Base-by-base conservation (phyloP, 2,113 vertebrate genomes). In the Neolamprologus sp. region DNA sequence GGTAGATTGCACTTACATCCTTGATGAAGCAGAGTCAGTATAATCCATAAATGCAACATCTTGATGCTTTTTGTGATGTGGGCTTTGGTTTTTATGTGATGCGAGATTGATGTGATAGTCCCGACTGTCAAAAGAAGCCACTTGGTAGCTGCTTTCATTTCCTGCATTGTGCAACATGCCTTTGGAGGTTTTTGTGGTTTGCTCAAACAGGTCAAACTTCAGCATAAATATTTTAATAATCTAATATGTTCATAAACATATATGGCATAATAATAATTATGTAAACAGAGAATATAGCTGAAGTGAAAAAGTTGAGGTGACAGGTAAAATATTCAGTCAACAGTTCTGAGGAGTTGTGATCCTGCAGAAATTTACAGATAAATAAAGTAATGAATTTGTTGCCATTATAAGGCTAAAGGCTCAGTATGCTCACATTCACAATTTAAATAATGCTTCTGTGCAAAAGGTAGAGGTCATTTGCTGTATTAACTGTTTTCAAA, bases 391-490 rank as follows among this genome's bases (percentile, higher is more conserved):
- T 31, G 7, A 45, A 26, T 73, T 0, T 17, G 2, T 26, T 42
- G 21, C 2, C 3, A 4, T 73, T 73, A 0, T 12, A 0, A 75
- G 0, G 40, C 23, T 28, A 0, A 49, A 75, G 16, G 0, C 23
- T 75, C 26, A 12, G 23, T 47, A 5, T 75, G 42, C 6, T 49
- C 42, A 47, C 23, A 0, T 47, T 47, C 42, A 75, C 42, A 19
- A 4, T 47, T 75, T 11, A 17, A 75, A 31, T 49, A 75, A 19
- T 0, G 42, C 42, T 75, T 47, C 9, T 5, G 23, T 47, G 10
- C 14, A 75, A 73, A 26, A 75, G 68, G 21, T 11, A 28, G 40
- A 47, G 21, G 37, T 73, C 2, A 45, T 23, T 71, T 40, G 13
- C 21, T 73, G 65, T 45, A 42, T 73, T 73, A 26, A 11, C 6